Percentiles rank a stretch among this genome's conserved stretches.
Conservation (phyloP, 2,888 invertebrate species). For the Stratiomys singularior region DNA sequence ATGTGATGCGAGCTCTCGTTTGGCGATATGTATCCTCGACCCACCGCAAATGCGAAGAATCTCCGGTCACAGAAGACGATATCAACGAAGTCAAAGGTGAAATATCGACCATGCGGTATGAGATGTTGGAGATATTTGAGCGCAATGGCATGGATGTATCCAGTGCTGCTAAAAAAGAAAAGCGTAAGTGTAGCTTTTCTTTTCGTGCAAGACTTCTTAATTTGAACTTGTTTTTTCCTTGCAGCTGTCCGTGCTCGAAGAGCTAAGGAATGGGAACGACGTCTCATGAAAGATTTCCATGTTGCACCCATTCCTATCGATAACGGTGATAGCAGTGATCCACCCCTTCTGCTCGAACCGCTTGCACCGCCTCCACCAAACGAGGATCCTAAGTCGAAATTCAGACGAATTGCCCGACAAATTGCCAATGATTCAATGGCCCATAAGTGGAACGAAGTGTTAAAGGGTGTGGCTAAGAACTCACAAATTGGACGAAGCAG, state of each 20-base stretch:
- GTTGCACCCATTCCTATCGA: conserved; percentile 78
- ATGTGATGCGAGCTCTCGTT: conserved; percentile 89
- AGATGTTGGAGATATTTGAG: conserved; percentile 87
- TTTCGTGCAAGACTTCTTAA: not conserved
- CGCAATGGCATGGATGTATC: conserved; percentile 89
- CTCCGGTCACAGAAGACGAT: conserved; percentile 91
- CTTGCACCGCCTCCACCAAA: conserved; percentile 65
- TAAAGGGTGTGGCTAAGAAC: conserved; percentile 70
- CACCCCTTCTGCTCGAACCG: conserved; percentile 55
- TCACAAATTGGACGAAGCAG: conserved; percentile 85
- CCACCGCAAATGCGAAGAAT: conserved; percentile 85
- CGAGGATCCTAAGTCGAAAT: conserved; percentile 74
- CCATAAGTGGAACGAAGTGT: conserved; percentile 80
- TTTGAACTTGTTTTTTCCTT: not conserved
- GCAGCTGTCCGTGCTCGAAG: conserved; percentile 78
- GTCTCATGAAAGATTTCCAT: conserved; percentile 88
- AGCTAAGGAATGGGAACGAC: conserved; percentile 87
- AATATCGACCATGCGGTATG: conserved; percentile 90
- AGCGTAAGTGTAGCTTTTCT: conserved; percentile 69
- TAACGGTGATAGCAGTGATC: conserved; percentile 57
- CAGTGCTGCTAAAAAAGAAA: conserved; percentile 77
- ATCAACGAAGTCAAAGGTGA: conserved; percentile 95
- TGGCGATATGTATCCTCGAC: conserved; percentile 92
- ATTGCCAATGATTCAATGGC: conserved; percentile 76
- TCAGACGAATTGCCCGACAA: conserved; percentile 78